Percentiles rank a stretch among this genome's conserved stretches.
Evolutionary conservation across 2,797 vertebrate genomes (phyloP).

Genomic region (Valencia hispanica): DNA sequence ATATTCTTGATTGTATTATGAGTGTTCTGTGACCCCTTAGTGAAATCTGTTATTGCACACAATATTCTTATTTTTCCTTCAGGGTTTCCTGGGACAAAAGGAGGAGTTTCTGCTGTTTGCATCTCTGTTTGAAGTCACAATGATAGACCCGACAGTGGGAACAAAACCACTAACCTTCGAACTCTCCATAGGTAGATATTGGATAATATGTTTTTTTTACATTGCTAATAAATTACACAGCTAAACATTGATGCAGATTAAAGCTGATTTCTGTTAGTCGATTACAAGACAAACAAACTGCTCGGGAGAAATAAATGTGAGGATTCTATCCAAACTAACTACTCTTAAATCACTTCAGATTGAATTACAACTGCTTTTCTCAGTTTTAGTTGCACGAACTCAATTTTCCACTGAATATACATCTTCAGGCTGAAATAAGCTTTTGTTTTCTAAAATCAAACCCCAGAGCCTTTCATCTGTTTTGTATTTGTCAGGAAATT

Average conservation of each 20-base stretch:
- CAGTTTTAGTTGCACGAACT: background rate
- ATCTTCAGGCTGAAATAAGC: background rate
- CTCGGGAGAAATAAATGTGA: background rate
- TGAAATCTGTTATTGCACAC: background rate
- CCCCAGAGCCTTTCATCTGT: background rate
- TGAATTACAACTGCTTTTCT: background rate
- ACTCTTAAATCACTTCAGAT: background rate
- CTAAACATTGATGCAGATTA: background rate
- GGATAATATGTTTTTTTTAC: background rate
- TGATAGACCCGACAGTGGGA: slow-evolving; percentile 88
- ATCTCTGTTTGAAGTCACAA: slow-evolving; percentile 91
- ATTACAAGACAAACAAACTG: background rate
- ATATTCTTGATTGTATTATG: background rate
- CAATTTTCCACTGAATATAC: background rate
- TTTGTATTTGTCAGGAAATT: slow-evolving; percentile 81
- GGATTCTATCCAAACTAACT: background rate
- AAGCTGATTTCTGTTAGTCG: background rate
- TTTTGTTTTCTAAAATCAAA: slow-evolving; percentile 1
- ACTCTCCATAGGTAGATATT: slow-evolving; percentile 88
- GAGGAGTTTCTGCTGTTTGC: slow-evolving; percentile 93
- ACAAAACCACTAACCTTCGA: slow-evolving; percentile 87
- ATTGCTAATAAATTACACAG: background rate
- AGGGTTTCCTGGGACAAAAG: slow-evolving; percentile 85
- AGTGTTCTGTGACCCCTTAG: background rate
- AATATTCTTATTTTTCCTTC: background rate